Evolutionary conservation across 1,140 invertebrate species (phyloP).

Genomic region (Drosophila nikananu): DNA sequence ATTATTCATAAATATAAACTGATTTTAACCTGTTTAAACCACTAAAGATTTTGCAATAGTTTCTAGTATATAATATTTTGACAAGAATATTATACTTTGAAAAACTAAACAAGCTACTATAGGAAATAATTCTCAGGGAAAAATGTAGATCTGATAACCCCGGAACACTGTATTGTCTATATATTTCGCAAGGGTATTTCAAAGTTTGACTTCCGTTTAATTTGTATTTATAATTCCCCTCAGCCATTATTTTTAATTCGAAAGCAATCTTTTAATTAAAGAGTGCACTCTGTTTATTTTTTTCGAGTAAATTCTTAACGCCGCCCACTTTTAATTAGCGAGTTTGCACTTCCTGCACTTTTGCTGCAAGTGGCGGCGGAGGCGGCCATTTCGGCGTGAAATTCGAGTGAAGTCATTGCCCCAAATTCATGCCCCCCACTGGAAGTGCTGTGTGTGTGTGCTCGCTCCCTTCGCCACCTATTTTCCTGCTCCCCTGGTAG

Average conservation of each 20-base stretch:
- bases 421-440: constrained; percentile 52
- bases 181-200: constrained; percentile 4
- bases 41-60: background rate
- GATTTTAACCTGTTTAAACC: background rate
- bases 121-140: background rate
- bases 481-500: background rate
- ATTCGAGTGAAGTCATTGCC: constrained; percentile 53
- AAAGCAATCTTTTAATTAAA: constrained; percentile 63
- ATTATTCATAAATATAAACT: background rate
- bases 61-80: background rate
- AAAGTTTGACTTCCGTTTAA: constrained; percentile 8
- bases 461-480: constrained; percentile 19
- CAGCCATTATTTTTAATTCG: constrained; percentile 37
- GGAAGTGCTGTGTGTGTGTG: constrained; percentile 9
- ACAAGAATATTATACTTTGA: background rate
- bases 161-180: background rate
- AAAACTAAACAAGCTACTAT: background rate
- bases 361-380: constrained; percentile 11
- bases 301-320: constrained; percentile 4
- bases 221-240: constrained; percentile 9
- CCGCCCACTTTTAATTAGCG: constrained; percentile 51
- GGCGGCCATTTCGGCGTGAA: constrained; percentile 28
- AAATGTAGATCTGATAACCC: background rate
- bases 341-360: constrained; percentile 26
- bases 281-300: constrained; percentile 39